phyloP scores from a whole-genome alignment of 2,888 invertebrate genomes.

The Cancer borealis region DNA sequence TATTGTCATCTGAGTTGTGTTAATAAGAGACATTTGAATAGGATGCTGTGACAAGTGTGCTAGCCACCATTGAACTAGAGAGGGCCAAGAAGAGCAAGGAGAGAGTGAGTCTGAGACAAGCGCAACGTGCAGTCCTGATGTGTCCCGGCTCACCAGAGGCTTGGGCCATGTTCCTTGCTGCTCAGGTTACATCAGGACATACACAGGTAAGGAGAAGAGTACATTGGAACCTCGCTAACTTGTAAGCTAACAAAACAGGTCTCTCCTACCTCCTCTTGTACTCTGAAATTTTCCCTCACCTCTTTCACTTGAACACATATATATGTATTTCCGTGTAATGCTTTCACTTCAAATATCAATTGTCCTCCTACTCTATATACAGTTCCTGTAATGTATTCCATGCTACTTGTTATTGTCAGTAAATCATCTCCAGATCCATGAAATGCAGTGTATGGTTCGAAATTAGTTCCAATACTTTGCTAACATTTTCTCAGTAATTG shows the following conservation, averaged over 20 bases:
- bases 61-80: slow-evolving; percentile 59
- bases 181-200: slow-evolving; percentile 60
- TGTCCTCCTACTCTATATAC: no score
- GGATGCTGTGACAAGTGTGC: slow-evolving; percentile 70
- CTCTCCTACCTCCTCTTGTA: no score
- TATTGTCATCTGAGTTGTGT: not conserved
- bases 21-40: not conserved
- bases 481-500: not conserved
- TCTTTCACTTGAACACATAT: not conserved
- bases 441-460: not conserved
- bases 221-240: not conserved
- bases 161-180: slow-evolving; percentile 75
- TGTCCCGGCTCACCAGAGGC: slow-evolving; percentile 74
- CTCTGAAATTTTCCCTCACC: not conserved
- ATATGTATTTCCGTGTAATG: no score
- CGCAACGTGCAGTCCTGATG: slow-evolving; percentile 75
- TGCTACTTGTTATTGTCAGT: not conserved
- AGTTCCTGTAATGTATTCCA: not conserved
- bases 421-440: not conserved
- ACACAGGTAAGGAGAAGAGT: slow-evolving; percentile 44
- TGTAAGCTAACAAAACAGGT: not conserved
- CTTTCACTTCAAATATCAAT: no score
- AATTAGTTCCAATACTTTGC: not conserved
- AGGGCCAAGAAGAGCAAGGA: slow-evolving; percentile 48
- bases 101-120: slow-evolving; percentile 64